Base-by-base conservation (phyloP, 2,113 vertebrate genomes). In the Gymnorhina tibicen region DNA sequence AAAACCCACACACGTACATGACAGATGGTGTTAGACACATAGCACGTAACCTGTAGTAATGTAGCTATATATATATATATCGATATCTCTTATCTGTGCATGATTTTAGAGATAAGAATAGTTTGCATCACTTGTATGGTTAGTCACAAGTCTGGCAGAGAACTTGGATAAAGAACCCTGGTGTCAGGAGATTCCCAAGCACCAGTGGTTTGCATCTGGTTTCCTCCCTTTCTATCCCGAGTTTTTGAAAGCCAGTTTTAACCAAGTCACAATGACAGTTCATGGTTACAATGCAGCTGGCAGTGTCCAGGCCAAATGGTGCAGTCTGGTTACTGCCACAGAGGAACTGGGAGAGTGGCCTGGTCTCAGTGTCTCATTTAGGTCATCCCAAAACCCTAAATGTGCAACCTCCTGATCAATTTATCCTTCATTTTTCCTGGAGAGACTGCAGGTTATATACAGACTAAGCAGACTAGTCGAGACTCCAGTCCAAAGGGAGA, bases 11-110 rank as follows among this genome's bases (percentile, higher is more conserved):
- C 85, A 77, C 0, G 5, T 44, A 42, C 27, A 1, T 78, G 88
- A 75, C 95, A 96, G 92, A 94, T 96, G 92, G 95, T 81, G 87
- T 93, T 56, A 95, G 83, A 94, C 82, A 83, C 52, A 59, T 19
- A 90, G 68, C 35, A 73, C 20, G 26, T 5, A 79, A 70, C 50
- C 74, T 76, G 41, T 86, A 97, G 92, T 93, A 95, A 56, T 42
- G 13, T 14, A 83, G 59, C 47, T 59, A 59, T 85, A 59, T 76
- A 85, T 85, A 44, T 14, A 1, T 26, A 14, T 73, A n/a, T n/a
- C n/a, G n/a, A 1, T 42, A 15, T 42, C 16, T 56, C 19, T 87
- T 83, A 70, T 69, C 73, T 87, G 53, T 77, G 80, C 64, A 69
- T 76, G 52, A 58, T 62, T 83, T 58, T n/a, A 66, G n/a, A 82